Percentiles rank a stretch among this genome's conserved stretches.
Conservation (phyloP, 2,113 vertebrate species). For the Calyptommatus sinebrachiatus region DNA sequence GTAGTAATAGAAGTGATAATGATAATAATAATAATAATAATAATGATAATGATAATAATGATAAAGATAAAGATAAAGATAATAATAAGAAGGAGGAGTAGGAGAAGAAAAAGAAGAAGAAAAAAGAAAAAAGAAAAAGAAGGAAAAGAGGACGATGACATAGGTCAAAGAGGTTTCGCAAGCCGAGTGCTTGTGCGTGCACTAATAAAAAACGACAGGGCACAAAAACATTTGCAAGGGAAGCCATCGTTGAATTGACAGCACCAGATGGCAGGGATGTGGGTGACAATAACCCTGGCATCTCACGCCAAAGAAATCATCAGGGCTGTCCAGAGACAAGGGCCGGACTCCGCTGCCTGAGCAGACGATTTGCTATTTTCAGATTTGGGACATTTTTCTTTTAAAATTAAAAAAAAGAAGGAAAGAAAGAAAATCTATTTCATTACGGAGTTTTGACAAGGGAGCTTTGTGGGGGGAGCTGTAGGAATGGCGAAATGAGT, state of each 20-base stretch:
- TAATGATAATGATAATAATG: no score
- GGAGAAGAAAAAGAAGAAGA: no score
- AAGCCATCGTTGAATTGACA: constrained; percentile 62
- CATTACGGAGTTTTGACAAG: not conserved
- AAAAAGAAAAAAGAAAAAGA: no score
- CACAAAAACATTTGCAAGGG: constrained; percentile 40
- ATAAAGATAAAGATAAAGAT: no score
- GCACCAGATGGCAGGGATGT: constrained; percentile 57
- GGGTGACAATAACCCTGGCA: constrained; percentile 46
- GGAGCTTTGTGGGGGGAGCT: not conserved
- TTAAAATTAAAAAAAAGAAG: not conserved
- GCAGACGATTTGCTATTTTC: not conserved
- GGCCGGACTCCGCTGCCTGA: not conserved
- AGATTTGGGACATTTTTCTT: constrained; percentile 1
- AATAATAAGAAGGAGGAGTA: no score
- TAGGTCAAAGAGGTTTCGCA: constrained; percentile 12
- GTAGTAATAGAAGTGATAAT: no score
- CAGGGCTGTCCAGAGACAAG: not conserved
- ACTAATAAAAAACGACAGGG: constrained; percentile 44
- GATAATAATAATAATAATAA: no score
- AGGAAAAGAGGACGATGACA: no score
- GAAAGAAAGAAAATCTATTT: not conserved
- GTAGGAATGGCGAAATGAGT: no score
- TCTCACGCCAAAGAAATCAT: constrained; percentile 37
- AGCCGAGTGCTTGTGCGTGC: constrained; percentile 13